Base-by-base conservation (phyloP, 1,140 invertebrate genomes). In the Solenopsis invicta region DNA sequence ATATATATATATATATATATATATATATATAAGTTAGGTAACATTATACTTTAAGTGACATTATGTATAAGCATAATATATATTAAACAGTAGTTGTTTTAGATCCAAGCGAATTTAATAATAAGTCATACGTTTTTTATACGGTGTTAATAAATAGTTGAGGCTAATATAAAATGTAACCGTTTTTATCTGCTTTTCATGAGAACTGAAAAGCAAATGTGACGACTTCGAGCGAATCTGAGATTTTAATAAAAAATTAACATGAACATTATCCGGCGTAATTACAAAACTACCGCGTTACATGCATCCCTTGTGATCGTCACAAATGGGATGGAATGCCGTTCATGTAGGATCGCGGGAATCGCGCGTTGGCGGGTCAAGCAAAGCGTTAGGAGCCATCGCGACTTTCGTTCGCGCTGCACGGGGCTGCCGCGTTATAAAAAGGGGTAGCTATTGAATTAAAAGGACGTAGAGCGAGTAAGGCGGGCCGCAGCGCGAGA, bases 361-460 rank as follows among this genome's bases (percentile, higher is more conserved):
- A 54, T 52, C 72, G 87, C 59, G 71, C 45, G 34, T 37, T 6
- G 67, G 87, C 61, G 56, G 41, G 52, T 87, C 61, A 72, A 67
- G 64, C 21, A 52, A 50, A 89, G 61, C 77, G 88, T 89, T 74
- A 54, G 85, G 24, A 37, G 74, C 69, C 52, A 78, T 34, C 56
- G 76, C 56, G 87, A 87, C 76, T 90, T 91, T 76, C 89, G 90
- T 89, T 90, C 71, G 84, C 62, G 89, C 69, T 71, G 62, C 62
- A 75, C 82, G 75, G 64, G 54, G 61, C 34, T 48, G 56, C 54
- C 76, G 80, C 85, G 84, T 91, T 91, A 91, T 91, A 92, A 92
- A 93, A 92, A 92, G 88, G 88, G 89, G 89, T 89, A 90, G 90
- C 92, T 94, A 94, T 94, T 94, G 92, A 94, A 94, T 94, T 94